These are phyloP conservation scores for Drosophila crucigera DNA, from an alignment of 2,888 invertebrate genomes.

Conservation along the genomic window DNA sequence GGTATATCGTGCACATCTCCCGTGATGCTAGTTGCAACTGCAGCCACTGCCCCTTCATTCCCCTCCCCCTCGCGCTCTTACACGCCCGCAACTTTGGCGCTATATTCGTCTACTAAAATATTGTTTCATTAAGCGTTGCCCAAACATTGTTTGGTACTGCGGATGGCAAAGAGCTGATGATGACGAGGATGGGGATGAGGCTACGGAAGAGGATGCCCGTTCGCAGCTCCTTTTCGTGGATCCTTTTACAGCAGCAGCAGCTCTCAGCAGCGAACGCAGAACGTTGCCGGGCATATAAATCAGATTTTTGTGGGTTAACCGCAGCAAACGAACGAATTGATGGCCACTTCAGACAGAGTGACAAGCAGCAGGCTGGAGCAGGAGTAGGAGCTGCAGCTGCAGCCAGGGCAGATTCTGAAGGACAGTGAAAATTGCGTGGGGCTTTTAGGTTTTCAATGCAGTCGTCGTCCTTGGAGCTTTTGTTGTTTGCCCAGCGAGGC, in stretches of 20 bases:
- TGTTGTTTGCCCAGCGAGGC: constrained; percentile 65
- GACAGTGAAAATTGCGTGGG: constrained; percentile 68
- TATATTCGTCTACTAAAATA: constrained; percentile 64
- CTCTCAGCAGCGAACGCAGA: constrained; percentile 48
- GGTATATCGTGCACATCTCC: constrained; percentile 28
- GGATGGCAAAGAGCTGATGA: constrained; percentile 21
- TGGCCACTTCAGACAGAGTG: constrained; percentile 77
- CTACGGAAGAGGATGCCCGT: constrained; percentile 15
- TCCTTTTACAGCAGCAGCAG: not conserved
- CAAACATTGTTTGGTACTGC: constrained; percentile 60
- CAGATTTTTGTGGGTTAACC: constrained; percentile 62
- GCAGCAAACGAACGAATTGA: constrained; percentile 68
- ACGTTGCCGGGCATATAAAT: constrained; percentile 78
- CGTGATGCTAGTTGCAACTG: constrained; percentile 9
- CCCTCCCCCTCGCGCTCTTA: not conserved
- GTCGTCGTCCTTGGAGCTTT: constrained; percentile 19
- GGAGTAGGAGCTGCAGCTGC: constrained; percentile 9
- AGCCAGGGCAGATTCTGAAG: not conserved
- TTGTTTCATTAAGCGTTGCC: constrained; percentile 75
- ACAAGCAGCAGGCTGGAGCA: constrained; percentile 49
- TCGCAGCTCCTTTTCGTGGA: constrained; percentile 29
- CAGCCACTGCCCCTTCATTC: not conserved
- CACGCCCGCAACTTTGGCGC: constrained; percentile 26
- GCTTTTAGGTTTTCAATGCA: constrained; percentile 46
- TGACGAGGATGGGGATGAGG: constrained; percentile 15